phyloP scores from a whole-genome alignment of 2,797 vertebrate genomes.

The Eremophila alpestris region DNA sequence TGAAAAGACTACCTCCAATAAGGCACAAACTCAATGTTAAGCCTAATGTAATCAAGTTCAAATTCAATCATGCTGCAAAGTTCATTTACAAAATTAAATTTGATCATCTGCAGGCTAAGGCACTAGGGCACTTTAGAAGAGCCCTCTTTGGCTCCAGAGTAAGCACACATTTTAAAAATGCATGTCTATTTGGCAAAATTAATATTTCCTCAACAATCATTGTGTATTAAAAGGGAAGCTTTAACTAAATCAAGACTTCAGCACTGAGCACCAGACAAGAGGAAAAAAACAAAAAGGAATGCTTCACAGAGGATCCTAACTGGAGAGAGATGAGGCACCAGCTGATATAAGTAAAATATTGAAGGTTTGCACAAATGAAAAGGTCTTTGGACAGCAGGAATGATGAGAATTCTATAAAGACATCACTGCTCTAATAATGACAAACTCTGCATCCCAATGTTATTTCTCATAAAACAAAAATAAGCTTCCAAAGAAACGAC shows the following conservation, averaged over 20 bases:
- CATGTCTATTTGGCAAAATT: not conserved
- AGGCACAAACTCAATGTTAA: slow-evolving; percentile 48
- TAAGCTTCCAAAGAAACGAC: not conserved
- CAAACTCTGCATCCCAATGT: not conserved
- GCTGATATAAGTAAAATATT: not conserved
- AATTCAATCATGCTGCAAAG: slow-evolving; percentile 66
- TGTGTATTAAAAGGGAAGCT: not conserved
- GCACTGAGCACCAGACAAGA: not conserved
- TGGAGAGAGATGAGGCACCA: not conserved
- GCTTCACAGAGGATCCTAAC: not conserved
- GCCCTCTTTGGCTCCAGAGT: slow-evolving; percentile 16
- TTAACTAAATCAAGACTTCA: not conserved
- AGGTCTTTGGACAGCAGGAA: not conserved
- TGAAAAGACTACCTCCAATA: slow-evolving; percentile 70
- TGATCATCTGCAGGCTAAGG: slow-evolving; percentile 51
- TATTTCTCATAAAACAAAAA: slow-evolving; percentile 28
- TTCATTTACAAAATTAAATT: slow-evolving; percentile 67
- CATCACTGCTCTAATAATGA: not conserved
- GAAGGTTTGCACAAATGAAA: not conserved
- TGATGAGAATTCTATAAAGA: not conserved
- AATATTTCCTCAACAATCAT: not conserved
- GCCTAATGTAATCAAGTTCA: slow-evolving; percentile 68
- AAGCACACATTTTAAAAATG: not conserved
- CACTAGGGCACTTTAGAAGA: slow-evolving; percentile 28
- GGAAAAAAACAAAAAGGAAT: not conserved